Evolutionary conservation across 2,797 vertebrate species (phyloP), one percentile per base, ranked within the genome.

Genomic region (Nyctalus aviator): DNA sequence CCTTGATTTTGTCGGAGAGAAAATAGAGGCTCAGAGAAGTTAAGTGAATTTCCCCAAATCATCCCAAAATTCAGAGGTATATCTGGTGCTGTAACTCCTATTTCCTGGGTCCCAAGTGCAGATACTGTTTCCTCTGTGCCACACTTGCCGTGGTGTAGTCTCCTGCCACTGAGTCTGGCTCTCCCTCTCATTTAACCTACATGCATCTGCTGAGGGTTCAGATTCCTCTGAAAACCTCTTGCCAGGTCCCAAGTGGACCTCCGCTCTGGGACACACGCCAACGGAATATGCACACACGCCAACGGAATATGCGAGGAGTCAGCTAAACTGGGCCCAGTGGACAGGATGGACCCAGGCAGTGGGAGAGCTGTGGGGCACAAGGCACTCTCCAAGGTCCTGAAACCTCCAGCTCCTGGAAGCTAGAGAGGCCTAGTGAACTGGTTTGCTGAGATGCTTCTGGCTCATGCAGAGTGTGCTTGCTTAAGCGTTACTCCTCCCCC

Each of bases 21-120:
- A 72, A 30, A 11, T 48, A 6, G 50, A 84, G 18, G 1, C 27
- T 91, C 35, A 35, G 41, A 77, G 46, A 77, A 88, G 30, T 46
- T 83, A 46, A 73, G n/a, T 86, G 57, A 75, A 48, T 76, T 71
- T 87, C 20, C 32, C 59, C 11, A 73, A 78, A 83, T 46, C 66
- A 8, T 14, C 6, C 35, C 68, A 27, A 92, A 88, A 77, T 68
- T 41, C 32, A 20, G 30, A 66, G 23, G 27, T 5, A 2, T 25
- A 20, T 72, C 9, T 35, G 9, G 3, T 53, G 18, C 85, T 82
- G 44, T 73, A 84, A 71, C 13, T 46, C 55, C 68, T 78, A 84
- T 57, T 77, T 79, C 37, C 75, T 93, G n/a, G 15, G n/a, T 92
- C n/a, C 8, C 44, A 30, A 8, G 48, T 48, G 55, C 55, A 20